Conservation (phyloP, 2,888 invertebrate species). For the Neocrepidodera transversa region DNA sequence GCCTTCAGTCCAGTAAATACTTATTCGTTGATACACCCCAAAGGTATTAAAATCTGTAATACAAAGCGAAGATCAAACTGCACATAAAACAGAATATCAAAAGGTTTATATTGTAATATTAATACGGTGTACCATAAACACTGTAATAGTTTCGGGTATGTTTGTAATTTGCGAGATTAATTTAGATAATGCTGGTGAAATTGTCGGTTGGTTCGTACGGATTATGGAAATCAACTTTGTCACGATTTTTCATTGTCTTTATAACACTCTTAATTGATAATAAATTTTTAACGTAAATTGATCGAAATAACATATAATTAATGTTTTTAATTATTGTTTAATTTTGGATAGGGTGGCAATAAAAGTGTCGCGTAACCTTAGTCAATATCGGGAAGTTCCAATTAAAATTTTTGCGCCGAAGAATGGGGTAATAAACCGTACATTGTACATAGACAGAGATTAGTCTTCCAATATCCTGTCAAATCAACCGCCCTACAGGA, state of each 20-base stretch:
- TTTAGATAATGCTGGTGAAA: conserved; percentile 54
- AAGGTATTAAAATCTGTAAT: conserved; percentile 48
- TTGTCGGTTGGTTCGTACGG: conserved; percentile 37
- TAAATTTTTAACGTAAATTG: too few species aligned
- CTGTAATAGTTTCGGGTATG: conserved; percentile 47
- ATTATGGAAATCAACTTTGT: conserved; percentile 35
- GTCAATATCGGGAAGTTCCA: conserved; percentile 17
- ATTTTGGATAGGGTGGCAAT: conserved; percentile 17
- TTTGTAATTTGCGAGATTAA: conserved; percentile 56
- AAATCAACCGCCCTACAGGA: conserved; percentile 54
- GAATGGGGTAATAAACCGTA: conserved; percentile 33
- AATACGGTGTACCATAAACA: conserved; percentile 52
- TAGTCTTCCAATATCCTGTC: conserved; percentile 59
- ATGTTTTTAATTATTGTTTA: background rate
- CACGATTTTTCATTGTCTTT: conserved; percentile 37
- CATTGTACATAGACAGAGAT: conserved; percentile 52
- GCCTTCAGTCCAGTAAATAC: conserved; percentile 9
- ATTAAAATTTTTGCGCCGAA: conserved; percentile 29
- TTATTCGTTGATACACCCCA: conserved; percentile 39
- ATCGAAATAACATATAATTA: too few species aligned
- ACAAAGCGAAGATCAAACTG: conserved; percentile 47
- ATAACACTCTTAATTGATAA: too few species aligned
- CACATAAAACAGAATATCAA: conserved; percentile 53
- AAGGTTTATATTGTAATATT: conserved; percentile 53
- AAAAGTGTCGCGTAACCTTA: conserved; percentile 18